phyloP scores from a whole-genome alignment of 2,797 vertebrate genomes.

The Rhadinocentrus ornatus region DNA sequence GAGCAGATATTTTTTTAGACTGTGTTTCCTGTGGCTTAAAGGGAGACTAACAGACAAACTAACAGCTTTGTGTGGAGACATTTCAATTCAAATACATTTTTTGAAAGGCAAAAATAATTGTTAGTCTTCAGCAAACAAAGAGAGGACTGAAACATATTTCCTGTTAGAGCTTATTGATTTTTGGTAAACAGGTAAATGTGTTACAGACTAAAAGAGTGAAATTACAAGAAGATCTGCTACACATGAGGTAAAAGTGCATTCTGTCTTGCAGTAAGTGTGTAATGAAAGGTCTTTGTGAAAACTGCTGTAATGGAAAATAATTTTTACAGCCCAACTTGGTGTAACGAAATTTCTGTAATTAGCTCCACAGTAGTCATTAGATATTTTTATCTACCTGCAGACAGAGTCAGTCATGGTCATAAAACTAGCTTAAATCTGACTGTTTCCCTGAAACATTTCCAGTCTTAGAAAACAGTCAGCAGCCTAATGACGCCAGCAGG shows the following conservation, averaged over 20 bases:
- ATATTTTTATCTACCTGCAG: not conserved
- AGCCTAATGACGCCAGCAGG: conserved; percentile 42
- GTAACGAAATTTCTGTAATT: conserved; percentile 1
- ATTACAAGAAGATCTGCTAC: too few species aligned
- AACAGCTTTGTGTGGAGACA: conserved; percentile 4
- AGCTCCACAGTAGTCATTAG: not conserved
- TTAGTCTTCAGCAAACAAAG: not conserved
- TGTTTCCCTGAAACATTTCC: conserved; percentile 13
- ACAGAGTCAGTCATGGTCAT: not conserved
- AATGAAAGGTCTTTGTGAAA: not conserved
- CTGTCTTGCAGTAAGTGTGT: too few species aligned
- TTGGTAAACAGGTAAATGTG: too few species aligned
- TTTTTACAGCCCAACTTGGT: not conserved
- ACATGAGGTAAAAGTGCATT: too few species aligned
- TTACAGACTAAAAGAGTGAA: too few species aligned
- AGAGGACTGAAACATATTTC: not conserved
- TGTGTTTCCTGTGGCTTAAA: conserved; percentile 16
- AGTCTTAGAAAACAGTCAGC: conserved; percentile 17
- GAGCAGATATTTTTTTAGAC: not conserved
- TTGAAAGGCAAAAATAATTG: not conserved
- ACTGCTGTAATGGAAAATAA: not conserved
- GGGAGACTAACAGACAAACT: not conserved
- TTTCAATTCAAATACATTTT: not conserved
- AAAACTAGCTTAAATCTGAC: conserved; percentile 23
- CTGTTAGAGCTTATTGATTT: too few species aligned